Percentiles rank a stretch among this genome's conserved stretches.
Evolutionary conservation across 2,888 invertebrate species (phyloP).

Genomic region (Hydroisotoma schaefferi): DNA sequence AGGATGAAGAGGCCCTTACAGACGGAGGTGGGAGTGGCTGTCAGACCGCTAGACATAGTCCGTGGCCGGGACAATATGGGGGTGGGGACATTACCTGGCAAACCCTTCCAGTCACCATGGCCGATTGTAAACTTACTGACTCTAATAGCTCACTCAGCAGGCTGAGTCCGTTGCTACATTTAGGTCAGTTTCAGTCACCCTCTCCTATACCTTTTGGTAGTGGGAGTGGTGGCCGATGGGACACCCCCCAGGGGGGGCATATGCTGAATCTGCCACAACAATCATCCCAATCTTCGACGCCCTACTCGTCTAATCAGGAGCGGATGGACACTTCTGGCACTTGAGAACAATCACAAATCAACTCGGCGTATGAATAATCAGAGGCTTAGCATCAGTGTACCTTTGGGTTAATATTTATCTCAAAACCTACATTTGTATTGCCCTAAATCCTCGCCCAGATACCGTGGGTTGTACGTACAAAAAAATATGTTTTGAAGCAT

Average conservation of each 20-base stretch:
- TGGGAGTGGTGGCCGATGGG: neutral
- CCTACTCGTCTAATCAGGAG: slow-evolving; percentile 29
- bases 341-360: no score
- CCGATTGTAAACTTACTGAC: slow-evolving; percentile 48
- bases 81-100: slow-evolving; percentile 42
- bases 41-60: slow-evolving; percentile 30
- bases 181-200: slow-evolving; percentile 27
- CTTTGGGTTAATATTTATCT: no score
- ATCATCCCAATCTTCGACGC: slow-evolving; percentile 13
- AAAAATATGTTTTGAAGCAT: no score
- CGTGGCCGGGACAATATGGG: slow-evolving; percentile 32
- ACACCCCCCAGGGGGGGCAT: no score
- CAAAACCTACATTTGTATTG: no score
- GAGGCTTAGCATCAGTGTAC: no score
- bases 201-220: slow-evolving; percentile 22
- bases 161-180: slow-evolving; percentile 41
- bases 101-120: slow-evolving; percentile 45
- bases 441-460: no score
- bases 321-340: slow-evolving; percentile 44
- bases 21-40: slow-evolving; percentile 30
- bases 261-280: slow-evolving; percentile 30
- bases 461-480: no score
- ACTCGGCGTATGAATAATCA: no score
- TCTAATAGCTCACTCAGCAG: slow-evolving; percentile 46
- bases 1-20: slow-evolving; percentile 34